Evolutionary conservation across 2,888 invertebrate genomes (phyloP), one percentile per base, ranked within the genome.

Genomic region (Hofmannophila pseudospretella): DNA sequence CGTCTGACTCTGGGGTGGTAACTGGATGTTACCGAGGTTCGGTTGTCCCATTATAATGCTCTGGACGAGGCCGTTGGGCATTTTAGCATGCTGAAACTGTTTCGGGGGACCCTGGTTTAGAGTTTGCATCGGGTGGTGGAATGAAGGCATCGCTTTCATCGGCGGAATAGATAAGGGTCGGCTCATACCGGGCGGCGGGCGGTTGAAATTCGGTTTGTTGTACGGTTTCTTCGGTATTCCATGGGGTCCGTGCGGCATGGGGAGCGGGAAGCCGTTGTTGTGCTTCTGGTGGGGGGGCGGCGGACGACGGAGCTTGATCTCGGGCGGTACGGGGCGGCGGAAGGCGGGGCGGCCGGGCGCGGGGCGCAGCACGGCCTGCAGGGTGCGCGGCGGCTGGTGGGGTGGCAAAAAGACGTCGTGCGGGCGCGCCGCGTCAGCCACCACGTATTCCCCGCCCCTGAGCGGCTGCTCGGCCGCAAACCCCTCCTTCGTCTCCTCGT

Each of bases 281-380:
- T 51, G 57, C 48, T 80, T 80, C 13, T 62, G 67, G 32, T 60
- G 63, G 0, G 58, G 57, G 3, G 68, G 67, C 23, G 66, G 62
- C 7, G 76, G 84, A 44, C 86, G 62, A 25, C 82, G 73, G n/a
- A 80, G 44, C 44, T 81, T 82, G 13, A 88, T 84, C 56, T 86
- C 86, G n/a, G 84, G 85, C 0, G 85, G 85, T 2, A 55, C 52
- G 0, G 87, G 86, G 7, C 85, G 67, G 28, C 85, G 68, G 44
- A 74, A 86, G 0, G 72, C 73, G 14, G 81, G 81, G 40, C 82
- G 59, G 23, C 23, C 23, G 10, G 22, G 22, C 13, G 51, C 67
- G 0, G 88, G 87, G 2, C 85, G 62, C 47, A 88, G 51, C 1
- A 87, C 88, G 3, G 81, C 63, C 45, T 88, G 88, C 11, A 88